phyloP scores from a whole-genome alignment of 2,797 vertebrate genomes.

The Acanthiza pusilla region DNA sequence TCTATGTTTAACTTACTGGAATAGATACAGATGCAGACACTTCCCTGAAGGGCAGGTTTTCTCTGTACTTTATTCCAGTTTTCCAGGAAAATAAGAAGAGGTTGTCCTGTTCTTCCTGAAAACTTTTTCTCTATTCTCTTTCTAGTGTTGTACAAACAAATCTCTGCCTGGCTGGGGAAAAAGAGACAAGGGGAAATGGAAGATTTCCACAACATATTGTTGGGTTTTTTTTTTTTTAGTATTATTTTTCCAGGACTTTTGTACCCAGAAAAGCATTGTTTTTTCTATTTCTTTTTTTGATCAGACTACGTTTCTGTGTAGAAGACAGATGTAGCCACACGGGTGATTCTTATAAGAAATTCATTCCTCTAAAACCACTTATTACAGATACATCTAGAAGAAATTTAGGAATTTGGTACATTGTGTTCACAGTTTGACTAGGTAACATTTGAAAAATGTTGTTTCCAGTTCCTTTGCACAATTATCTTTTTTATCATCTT shows the following conservation, averaged over 20 bases:
- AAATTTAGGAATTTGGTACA: background rate
- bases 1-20: background rate
- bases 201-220: background rate
- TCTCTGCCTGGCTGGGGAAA: fast-evolving
- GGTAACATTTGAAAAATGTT: background rate
- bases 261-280: fast-evolving
- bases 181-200: background rate
- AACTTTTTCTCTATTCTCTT: background rate
- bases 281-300: background rate
- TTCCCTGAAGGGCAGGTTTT: background rate
- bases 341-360: background rate
- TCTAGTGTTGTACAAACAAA: background rate
- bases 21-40: background rate
- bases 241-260: background rate
- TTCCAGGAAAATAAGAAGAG: background rate
- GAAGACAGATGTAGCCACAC: background rate
- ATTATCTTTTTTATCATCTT: background rate
- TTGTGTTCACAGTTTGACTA: background rate
- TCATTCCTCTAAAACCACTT: background rate
- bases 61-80: background rate
- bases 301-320: background rate
- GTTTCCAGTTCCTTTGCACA: background rate
- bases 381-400: background rate
- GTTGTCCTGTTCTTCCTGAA: background rate
- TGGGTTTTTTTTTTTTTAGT: background rate